Base-by-base conservation (phyloP, 1,140 invertebrate genomes). In the Chymomyza costata region DNA sequence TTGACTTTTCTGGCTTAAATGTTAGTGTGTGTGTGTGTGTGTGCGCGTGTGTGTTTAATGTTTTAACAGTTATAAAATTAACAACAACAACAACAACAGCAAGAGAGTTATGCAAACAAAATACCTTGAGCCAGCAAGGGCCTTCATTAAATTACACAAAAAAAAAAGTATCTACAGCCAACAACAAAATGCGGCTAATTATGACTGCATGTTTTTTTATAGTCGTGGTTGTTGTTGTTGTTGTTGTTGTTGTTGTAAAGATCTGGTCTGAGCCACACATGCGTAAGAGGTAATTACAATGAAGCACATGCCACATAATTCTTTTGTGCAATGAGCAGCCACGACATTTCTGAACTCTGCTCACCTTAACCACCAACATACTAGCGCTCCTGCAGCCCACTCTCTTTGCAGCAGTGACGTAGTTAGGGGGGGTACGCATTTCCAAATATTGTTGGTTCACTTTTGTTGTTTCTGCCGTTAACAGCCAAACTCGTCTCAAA, bases 301-400 rank as follows among this genome's bases (percentile, higher is more conserved):
- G 55, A 39, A 57, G 63, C 73, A 73, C 73, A 78, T 80, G 73
- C 73, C 73, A 80, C 73, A 78, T 80, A 73, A 78, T 78, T 78
- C 73, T 80, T 78, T 80, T 78, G 73, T 80, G 73, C 73, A 78
- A 78, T 73, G 63, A 78, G 73, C 73, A 64, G n/a, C 67, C 49
- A 78, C 47, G 51, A 43, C 50, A 58, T 48, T 30, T 25, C 59
- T 57, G 48, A 41, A 37, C 52, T 53, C 43, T 63, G 49, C 44
- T 28, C 39, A 1, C 21, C 46, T 14, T 6, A 31, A 13, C 21
- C 15, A 32, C 65, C n/a, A n/a, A n/a, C n/a, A n/a, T n/a, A n/a
- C n/a, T n/a, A n/a, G n/a, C n/a, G n/a, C n/a, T n/a, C n/a, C n/a
- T n/a, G n/a, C n/a, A n/a, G n/a, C n/a, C n/a, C n/a, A n/a, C n/a